Conservation (phyloP, 2,113 vertebrate species). For the Myxocyprinus asiaticus region DNA sequence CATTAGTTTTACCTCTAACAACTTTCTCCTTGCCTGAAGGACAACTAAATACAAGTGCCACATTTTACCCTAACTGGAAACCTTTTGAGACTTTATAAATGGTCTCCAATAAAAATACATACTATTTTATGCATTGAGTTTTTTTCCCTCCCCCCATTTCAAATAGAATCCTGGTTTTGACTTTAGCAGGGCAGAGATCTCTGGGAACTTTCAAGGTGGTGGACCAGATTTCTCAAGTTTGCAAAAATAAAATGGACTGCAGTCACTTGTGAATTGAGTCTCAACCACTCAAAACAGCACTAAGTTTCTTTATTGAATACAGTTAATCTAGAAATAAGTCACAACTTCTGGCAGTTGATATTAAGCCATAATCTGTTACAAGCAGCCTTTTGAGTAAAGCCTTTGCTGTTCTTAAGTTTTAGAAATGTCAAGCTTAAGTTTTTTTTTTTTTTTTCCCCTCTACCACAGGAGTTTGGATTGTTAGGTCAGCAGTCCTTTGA, state of each 20-base stretch:
- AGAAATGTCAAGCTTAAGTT: neutral
- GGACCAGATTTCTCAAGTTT: constrained; percentile 94
- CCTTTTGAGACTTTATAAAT: no score
- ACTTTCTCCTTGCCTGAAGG: no score
- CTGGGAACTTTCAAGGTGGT: constrained; percentile 92
- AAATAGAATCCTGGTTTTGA: constrained; percentile 96
- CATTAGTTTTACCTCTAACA: no score
- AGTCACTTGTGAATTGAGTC: neutral
- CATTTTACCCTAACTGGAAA: no score
- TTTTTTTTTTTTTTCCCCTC: neutral
- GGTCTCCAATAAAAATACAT: no score
- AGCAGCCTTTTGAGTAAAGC: neutral
- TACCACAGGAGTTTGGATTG: neutral
- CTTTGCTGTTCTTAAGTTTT: neutral
- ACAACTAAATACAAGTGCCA: no score
- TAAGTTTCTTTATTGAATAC: no score
- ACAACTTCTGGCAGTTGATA: neutral
- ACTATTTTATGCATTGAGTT: no score
- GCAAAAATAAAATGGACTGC: constrained; percentile 66
- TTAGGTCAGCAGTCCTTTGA: neutral
- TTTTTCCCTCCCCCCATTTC: neutral
- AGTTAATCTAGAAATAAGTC: neutral
- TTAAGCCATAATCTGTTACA: constrained; percentile 15
- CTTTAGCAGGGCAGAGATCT: constrained; percentile 97
- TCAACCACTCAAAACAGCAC: neutral